These are phyloP conservation scores for Bradypus variegatus DNA, from an alignment of 2,797 vertebrate genomes.

Conservation along the genomic window DNA sequence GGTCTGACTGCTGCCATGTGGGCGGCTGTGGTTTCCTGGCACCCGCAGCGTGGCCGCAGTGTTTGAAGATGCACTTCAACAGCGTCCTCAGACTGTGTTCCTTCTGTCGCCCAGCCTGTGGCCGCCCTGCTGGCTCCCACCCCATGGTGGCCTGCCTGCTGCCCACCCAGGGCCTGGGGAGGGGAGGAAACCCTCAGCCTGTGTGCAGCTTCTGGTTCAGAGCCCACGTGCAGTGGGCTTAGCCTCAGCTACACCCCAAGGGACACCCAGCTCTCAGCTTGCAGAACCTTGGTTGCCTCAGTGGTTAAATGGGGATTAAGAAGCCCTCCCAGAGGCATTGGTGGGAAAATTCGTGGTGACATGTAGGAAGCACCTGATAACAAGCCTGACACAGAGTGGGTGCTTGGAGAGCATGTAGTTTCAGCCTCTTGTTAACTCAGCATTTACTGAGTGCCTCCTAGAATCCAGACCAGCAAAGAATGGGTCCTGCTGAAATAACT, in stretches of 20 bases:
- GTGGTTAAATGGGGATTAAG: background rate
- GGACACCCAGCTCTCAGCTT: background rate
- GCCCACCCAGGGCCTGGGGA: background rate
- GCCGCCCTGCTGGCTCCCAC: background rate
- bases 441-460: background rate
- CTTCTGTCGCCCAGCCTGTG: constrained; percentile 36
- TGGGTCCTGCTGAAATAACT: background rate
- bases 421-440: background rate
- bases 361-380: background rate
- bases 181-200: background rate
- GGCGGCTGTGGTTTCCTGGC: constrained; percentile 43
- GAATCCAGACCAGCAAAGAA: background rate
- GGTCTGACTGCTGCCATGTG: constrained; percentile 32
- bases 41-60: constrained; percentile 13
- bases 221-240: background rate
- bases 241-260: background rate
- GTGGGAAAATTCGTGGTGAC: background rate
- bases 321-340: background rate
- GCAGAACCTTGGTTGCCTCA: background rate
- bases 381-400: background rate
- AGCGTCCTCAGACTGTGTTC: constrained; percentile 36
- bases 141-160: background rate
- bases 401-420: background rate
- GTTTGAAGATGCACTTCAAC: constrained; percentile 47
- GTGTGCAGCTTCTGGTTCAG: background rate